A percentile compares a stretch with the other conserved stretches of the same genome.
phyloP scores from a whole-genome alignment of 2,113 vertebrate genomes.

The Zootoca vivipara region DNA sequence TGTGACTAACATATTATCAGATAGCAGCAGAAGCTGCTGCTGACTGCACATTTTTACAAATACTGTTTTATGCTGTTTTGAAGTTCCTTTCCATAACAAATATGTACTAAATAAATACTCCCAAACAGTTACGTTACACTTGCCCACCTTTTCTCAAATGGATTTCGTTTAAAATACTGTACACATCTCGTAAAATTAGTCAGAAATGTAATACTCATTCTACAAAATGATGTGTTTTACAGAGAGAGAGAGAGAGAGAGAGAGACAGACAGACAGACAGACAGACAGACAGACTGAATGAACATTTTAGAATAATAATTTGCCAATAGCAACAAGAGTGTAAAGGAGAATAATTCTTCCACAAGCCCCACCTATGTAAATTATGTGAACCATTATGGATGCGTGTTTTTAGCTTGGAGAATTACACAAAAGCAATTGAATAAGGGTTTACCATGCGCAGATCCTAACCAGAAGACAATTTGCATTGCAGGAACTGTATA shows the following conservation, averaged over 20 bases:
- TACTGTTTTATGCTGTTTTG: slow-evolving; percentile 1
- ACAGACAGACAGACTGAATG: no score
- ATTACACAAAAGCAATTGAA: neutral
- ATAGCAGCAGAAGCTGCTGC: slow-evolving; percentile 21
- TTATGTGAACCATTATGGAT: neutral
- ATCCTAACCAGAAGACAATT: neutral
- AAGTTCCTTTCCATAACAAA: slow-evolving; percentile 11
- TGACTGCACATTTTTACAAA: slow-evolving; percentile 10
- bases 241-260: slow-evolving; percentile 4
- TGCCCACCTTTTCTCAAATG: neutral
- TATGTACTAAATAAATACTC: slow-evolving; percentile 1
- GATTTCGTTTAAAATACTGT: neutral
- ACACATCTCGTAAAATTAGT: neutral
- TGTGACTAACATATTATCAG: slow-evolving; percentile 16
- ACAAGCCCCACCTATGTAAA: neutral
- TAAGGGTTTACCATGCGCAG: rapidly evolving
- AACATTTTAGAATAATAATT: slow-evolving; percentile 6
- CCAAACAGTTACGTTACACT: neutral
- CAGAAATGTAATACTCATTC: slow-evolving; percentile 11
- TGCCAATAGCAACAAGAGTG: neutral
- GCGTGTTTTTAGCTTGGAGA: slow-evolving; percentile 8
- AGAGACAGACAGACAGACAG: no score
- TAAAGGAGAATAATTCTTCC: neutral
- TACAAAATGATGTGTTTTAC: neutral
- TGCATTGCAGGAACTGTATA: neutral